These are phyloP conservation scores for Pipra filicauda DNA, from an alignment of 2,113 vertebrate species.

Conservation along the genomic window DNA sequence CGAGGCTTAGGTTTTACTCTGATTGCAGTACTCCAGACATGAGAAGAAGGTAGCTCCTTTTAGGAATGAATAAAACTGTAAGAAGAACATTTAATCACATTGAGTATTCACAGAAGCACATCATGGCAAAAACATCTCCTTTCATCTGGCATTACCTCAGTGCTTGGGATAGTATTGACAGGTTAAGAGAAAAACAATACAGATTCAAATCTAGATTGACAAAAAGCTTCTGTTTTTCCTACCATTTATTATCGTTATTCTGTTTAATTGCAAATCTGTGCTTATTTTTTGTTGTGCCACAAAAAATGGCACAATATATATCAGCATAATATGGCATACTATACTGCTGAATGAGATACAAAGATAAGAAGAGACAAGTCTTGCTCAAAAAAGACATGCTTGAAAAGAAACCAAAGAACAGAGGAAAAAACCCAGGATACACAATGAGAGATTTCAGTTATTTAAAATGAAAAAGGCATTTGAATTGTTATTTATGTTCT, in stretches of 20 bases:
- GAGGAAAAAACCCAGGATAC: background rate
- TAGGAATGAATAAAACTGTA: background rate
- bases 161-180: accelerated
- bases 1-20: background rate
- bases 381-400: background rate
- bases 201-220: background rate
- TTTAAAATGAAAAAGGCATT: background rate
- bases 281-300: background rate
- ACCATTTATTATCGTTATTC: background rate
- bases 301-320: background rate
- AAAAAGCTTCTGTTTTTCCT: background rate
- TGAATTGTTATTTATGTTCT: background rate
- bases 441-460: background rate
- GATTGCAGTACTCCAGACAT: background rate
- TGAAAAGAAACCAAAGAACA: background rate
- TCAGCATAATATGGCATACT: background rate
- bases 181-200: background rate
- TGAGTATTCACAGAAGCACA: background rate
- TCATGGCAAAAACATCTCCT: background rate
- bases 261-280: background rate
- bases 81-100: background rate
- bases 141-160: background rate
- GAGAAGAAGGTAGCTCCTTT: background rate
- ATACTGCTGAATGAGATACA: background rate
- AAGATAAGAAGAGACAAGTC: background rate